A percentile compares a stretch with the other conserved stretches of the same genome.
phyloP scores from a whole-genome alignment of 2,113 vertebrate genomes.

The Gavialis gangeticus region DNA sequence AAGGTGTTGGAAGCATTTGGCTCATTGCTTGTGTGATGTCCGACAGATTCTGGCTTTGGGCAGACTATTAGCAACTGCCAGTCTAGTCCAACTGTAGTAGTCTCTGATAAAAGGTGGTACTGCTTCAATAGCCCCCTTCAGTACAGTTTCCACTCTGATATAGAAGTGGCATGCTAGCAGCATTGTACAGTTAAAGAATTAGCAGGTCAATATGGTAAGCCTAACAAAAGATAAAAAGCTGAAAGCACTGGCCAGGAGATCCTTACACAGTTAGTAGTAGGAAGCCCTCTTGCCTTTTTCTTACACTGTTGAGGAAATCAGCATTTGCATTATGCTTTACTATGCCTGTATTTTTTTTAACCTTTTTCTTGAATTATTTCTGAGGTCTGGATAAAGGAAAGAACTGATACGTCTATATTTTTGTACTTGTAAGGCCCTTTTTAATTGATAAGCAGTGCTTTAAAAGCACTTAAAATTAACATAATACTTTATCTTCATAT shows the following conservation, averaged over 20 bases:
- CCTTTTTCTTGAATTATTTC: no score
- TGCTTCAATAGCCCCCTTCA: neutral
- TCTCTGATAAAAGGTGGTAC: neutral
- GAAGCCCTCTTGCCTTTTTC: neutral
- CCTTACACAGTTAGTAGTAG: neutral
- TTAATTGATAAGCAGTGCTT: neutral
- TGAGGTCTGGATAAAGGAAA: neutral
- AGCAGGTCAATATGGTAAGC: neutral
- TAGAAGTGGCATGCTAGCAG: neutral
- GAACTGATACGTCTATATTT: neutral
- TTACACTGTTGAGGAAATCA: neutral
- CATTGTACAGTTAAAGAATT: neutral
- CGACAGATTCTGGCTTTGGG: neutral
- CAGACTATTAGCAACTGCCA: neutral
- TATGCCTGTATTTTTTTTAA: neutral
- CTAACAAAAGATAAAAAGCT: slow-evolving; percentile 11
- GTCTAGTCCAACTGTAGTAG: neutral
- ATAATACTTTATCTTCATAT: neutral
- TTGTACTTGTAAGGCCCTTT: neutral
- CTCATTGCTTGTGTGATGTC: neutral
- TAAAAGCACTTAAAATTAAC: neutral
- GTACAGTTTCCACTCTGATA: neutral
- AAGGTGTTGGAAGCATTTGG: neutral
- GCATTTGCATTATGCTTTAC: neutral
- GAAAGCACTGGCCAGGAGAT: neutral